A percentile compares a stretch with the other conserved stretches of the same genome.
phyloP scores from a whole-genome alignment of 2,888 invertebrate species.

The Callyntrura sp. region DNA sequence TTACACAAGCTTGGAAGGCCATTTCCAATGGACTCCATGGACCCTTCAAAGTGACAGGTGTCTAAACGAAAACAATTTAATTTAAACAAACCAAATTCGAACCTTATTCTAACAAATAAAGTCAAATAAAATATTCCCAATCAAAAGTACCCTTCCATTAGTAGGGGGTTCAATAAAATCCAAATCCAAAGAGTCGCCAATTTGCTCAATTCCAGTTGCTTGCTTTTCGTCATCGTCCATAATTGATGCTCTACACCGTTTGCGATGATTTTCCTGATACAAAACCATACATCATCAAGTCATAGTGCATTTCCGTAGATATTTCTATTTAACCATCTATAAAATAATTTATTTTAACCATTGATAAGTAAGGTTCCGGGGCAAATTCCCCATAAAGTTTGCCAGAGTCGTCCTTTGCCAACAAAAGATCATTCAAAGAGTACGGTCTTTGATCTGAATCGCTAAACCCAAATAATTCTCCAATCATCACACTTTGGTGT shows the following conservation, averaged over 20 bases:
- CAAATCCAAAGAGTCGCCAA: constrained; percentile 73
- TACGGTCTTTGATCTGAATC: not conserved
- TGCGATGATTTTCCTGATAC: constrained; percentile 77
- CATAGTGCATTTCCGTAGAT: no score
- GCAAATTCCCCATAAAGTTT: constrained; percentile 88
- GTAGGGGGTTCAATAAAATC: constrained; percentile 77
- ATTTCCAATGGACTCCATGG: constrained; percentile 94
- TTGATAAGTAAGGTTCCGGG: constrained; percentile 93
- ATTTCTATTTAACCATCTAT: no score
- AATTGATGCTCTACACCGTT: constrained; percentile 49
- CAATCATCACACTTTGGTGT: constrained; percentile 90
- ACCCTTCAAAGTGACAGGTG: constrained; percentile 88
- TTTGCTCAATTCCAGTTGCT: constrained; percentile 78
- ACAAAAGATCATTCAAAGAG: constrained; percentile 56
- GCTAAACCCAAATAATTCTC: constrained; percentile 87
- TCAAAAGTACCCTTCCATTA: constrained; percentile 44
- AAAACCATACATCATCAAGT: no score
- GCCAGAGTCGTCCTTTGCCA: not conserved
- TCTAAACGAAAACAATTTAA: constrained; percentile 76
- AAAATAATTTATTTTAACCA: no score
- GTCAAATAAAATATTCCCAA: not conserved
- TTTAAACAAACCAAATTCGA: no score
- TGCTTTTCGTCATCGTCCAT: constrained; percentile 71
- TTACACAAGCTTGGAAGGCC: constrained; percentile 88
- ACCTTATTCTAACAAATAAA: no score